A percentile compares a stretch with the other conserved stretches of the same genome.
Conservation (phyloP, 1,140 invertebrate genomes). For the Lamellibrachia luymesi region DNA sequence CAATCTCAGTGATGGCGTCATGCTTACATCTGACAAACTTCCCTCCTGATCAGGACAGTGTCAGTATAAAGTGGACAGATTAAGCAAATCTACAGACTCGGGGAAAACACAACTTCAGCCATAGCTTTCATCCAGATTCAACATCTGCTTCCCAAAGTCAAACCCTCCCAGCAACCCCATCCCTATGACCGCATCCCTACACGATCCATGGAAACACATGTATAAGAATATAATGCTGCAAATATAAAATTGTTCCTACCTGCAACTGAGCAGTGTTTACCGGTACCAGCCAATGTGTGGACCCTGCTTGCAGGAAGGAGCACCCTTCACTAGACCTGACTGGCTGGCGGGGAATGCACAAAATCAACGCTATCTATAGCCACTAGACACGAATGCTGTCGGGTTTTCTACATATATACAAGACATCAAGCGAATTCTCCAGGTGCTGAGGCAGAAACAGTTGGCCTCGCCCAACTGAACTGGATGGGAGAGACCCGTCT, state of each 20-base stretch:
- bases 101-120: background rate
- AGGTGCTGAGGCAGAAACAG: background rate
- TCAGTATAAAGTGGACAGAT: background rate
- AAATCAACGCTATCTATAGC: background rate
- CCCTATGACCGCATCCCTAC: background rate
- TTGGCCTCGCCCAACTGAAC: no score
- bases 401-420: background rate
- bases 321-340: background rate
- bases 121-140: background rate
- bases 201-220: background rate
- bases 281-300: background rate
- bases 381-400: background rate
- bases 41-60: background rate
- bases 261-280: background rate
- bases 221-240: background rate
- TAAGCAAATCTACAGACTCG: background rate
- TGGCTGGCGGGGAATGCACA: background rate
- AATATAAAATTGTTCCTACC: background rate
- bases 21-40: background rate
- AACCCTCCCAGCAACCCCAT: no score
- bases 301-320: background rate
- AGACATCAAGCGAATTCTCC: slow-evolving; percentile 2
- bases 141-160: background rate
- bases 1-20: background rate
- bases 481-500: no score